Percentiles rank a stretch among this genome's conserved stretches.
Conservation (phyloP, 2,888 invertebrate species). For the Polylopha cassiicola region DNA sequence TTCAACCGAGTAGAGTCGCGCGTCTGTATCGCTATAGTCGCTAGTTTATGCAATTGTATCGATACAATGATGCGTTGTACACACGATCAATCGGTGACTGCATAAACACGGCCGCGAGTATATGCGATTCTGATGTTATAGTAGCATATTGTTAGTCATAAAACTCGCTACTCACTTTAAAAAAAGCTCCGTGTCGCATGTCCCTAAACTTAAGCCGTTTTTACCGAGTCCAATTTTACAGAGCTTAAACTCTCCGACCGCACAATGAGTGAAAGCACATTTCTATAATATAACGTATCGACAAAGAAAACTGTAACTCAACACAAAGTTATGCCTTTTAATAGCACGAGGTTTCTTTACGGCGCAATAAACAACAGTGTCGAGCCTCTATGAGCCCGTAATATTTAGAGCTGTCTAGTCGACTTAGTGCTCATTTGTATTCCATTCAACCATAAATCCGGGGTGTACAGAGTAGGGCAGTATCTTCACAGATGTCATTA, state of each 20-base stretch:
- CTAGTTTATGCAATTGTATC: too few relatives aligned
- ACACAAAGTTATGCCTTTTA: constrained; percentile 63
- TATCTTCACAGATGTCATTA: constrained; percentile 32
- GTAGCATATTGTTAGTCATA: too few relatives aligned
- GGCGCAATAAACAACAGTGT: constrained; percentile 60
- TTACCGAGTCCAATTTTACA: too few relatives aligned
- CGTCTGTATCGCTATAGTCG: too few relatives aligned
- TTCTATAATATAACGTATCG: constrained; percentile 30
- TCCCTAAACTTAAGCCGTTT: too few relatives aligned
- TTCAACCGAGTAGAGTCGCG: too few relatives aligned
- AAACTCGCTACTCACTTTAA: too few relatives aligned
- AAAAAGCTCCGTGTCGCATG: too few relatives aligned
- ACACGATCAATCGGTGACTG: too few relatives aligned
- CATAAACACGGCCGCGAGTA: too few relatives aligned
- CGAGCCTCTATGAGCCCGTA: constrained; percentile 53
- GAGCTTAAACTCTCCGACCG: background rate
- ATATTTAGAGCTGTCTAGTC: constrained; percentile 55
- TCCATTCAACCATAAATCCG: constrained; percentile 56
- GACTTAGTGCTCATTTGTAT: constrained; percentile 52
- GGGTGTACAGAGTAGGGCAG: constrained; percentile 40
- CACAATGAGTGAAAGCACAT: constrained; percentile 15
- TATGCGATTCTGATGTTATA: too few relatives aligned
- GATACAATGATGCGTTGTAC: too few relatives aligned
- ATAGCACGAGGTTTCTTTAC: constrained; percentile 63
- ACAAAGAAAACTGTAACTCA: constrained; percentile 56